Evolutionary conservation across 2,113 vertebrate genomes (phyloP).

Genomic region (Lampris megalopsis): DNA sequence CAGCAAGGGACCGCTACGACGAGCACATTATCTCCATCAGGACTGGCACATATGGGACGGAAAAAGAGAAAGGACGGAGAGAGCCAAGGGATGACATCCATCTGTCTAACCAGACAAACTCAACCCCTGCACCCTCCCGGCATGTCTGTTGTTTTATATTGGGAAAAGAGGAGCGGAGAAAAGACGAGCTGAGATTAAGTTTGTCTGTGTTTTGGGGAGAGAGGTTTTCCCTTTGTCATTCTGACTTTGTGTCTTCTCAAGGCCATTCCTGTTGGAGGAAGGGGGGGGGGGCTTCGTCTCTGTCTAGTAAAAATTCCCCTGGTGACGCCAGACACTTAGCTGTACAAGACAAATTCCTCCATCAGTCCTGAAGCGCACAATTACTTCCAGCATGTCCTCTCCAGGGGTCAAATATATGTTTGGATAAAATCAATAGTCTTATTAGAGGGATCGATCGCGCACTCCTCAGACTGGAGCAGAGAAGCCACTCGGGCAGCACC

Average conservation of each 20-base stretch:
- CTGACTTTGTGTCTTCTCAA: constrained; percentile 25
- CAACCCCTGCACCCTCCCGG: not conserved
- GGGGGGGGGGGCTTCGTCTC: constrained; percentile 39
- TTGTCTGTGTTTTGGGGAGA: constrained; percentile 28
- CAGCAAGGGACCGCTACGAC: constrained; percentile 41
- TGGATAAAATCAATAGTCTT: constrained; percentile 23
- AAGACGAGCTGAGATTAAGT: constrained; percentile 20
- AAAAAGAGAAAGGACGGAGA: constrained; percentile 15
- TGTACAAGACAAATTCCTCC: constrained; percentile 51
- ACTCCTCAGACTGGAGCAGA: constrained; percentile 10
- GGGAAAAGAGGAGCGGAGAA: constrained; percentile 3
- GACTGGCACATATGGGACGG: not conserved
- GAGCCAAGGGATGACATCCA: constrained; percentile 44
- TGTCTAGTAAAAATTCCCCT: constrained; percentile 51
- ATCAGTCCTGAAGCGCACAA: constrained; percentile 34
- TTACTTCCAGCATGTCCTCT: constrained; percentile 48
- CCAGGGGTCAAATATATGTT: constrained; percentile 47
- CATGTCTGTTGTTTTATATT: constrained; percentile 15
- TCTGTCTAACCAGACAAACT: constrained; percentile 28
- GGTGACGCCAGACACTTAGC: constrained; percentile 29
- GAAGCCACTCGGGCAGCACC: not conserved
- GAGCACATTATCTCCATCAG: constrained; percentile 2
- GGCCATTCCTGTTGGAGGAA: constrained; percentile 47
- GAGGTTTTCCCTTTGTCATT: constrained; percentile 55
- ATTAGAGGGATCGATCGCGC: constrained; percentile 13